Conservation (phyloP, 2,888 invertebrate species). For the Hypena proboscidalis region DNA sequence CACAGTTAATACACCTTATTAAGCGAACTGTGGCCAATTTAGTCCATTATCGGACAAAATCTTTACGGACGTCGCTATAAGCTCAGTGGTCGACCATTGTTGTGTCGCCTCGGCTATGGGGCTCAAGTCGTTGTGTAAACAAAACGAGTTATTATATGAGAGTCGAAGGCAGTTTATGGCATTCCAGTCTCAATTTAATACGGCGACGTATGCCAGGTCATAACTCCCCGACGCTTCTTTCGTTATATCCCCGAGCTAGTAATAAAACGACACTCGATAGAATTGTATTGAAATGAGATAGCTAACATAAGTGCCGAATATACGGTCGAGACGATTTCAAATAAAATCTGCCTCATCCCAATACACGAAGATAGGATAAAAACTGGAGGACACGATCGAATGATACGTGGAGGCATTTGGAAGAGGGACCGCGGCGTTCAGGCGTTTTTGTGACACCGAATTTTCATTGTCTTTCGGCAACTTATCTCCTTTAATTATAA, state of each 20-base stretch:
- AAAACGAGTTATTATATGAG: constrained; percentile 70
- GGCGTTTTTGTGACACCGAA: constrained; percentile 56
- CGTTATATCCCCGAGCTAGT: constrained; percentile 24
- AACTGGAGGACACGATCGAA: constrained; percentile 51
- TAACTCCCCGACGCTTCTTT: constrained; percentile 40
- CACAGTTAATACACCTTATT: constrained; percentile 60
- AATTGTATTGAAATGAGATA: constrained; percentile 16
- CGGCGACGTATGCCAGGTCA: constrained; percentile 44
- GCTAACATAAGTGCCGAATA: constrained; percentile 25
- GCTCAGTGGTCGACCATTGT: constrained; percentile 67
- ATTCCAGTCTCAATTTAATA: constrained; percentile 59
- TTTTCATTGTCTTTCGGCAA: constrained; percentile 58
- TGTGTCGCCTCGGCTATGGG: constrained; percentile 69
- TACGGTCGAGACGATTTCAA: constrained; percentile 6
- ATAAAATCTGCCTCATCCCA: constrained; percentile 8
- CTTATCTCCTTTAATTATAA: constrained; percentile 62
- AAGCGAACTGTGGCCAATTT: constrained; percentile 70
- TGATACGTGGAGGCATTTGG: constrained; percentile 69
- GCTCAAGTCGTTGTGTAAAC: constrained; percentile 60
- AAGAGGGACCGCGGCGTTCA: constrained; percentile 52
- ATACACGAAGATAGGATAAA: constrained; percentile 24
- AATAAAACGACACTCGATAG: constrained; percentile 20
- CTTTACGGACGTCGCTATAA: constrained; percentile 60
- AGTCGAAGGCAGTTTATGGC: constrained; percentile 62
- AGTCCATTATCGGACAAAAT: constrained; percentile 72